Conservation (phyloP, 2,113 vertebrate species). For the Hemichromis elongatus region DNA sequence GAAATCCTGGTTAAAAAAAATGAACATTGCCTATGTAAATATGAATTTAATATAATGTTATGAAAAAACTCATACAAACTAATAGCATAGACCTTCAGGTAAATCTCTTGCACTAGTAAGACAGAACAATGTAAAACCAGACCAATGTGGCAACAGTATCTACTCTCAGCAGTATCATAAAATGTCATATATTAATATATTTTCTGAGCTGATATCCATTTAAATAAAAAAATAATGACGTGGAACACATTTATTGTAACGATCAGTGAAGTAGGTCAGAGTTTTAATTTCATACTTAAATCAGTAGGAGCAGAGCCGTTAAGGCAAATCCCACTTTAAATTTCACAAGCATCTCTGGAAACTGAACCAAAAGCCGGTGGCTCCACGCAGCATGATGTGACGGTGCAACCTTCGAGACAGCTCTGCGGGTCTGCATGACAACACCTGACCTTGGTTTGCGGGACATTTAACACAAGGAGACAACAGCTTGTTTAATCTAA, state of each 20-base stretch:
- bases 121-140: too few relatives aligned
- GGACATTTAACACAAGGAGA: conserved; percentile 33
- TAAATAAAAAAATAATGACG: neutral
- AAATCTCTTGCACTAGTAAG: too few relatives aligned
- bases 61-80: too few relatives aligned
- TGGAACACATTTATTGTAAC: neutral
- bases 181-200: neutral
- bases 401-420: neutral
- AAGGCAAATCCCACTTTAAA: neutral
- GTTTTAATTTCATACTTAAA: neutral
- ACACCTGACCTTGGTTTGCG: conserved; percentile 14
- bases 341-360: neutral
- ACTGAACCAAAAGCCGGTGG: neutral
- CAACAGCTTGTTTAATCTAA: conserved; percentile 52
- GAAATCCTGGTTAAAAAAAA: neutral
- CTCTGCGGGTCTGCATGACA: neutral
- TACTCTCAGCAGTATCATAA: too few relatives aligned
- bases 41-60: too few relatives aligned
- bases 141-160: too few relatives aligned
- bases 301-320: neutral
- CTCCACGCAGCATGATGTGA: neutral
- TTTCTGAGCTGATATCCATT: neutral
- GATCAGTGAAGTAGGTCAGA: neutral
- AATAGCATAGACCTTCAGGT: too few relatives aligned
- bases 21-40: too few relatives aligned